Percentiles rank a stretch among this genome's conserved stretches.
Conservation (phyloP, 2,797 vertebrate genomes). For the Molossus alvarezi region DNA sequence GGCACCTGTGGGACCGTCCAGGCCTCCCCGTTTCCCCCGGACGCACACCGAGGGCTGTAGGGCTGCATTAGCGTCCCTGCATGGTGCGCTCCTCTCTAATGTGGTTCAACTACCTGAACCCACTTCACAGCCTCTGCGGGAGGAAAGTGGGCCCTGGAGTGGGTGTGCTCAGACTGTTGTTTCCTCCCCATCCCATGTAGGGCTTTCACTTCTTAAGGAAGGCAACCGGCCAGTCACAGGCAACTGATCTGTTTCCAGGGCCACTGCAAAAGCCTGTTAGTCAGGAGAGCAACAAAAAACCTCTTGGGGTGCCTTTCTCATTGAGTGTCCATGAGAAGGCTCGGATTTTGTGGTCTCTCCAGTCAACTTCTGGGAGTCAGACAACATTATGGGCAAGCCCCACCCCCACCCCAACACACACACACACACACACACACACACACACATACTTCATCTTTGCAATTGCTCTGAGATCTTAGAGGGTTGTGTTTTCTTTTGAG, state of each 20-base stretch:
- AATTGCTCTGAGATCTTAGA: background rate
- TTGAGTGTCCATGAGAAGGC: too few species aligned
- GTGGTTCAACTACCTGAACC: background rate
- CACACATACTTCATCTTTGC: background rate
- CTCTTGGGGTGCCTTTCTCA: background rate
- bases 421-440: too few species aligned
- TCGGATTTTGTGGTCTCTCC: background rate
- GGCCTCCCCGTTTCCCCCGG: background rate
- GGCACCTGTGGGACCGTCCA: background rate
- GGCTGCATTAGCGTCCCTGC: background rate
- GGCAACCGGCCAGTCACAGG: rapidly evolving
- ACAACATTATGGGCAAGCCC: background rate
- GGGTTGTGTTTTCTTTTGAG: background rate
- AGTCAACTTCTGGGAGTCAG: background rate
- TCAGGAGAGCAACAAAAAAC: background rate
- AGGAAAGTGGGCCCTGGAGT: rapidly evolving
- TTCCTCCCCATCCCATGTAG: background rate
- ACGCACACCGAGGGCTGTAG: rapidly evolving
- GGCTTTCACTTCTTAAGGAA: background rate
- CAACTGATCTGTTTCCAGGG: rapidly evolving
- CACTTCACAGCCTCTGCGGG: rapidly evolving
- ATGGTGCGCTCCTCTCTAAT: rapidly evolving
- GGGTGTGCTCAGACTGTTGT: background rate
- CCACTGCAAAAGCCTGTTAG: background rate
- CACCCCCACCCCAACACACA: too few species aligned